Conservation (phyloP, 2,888 invertebrate genomes). For the Aethes cnicana region DNA sequence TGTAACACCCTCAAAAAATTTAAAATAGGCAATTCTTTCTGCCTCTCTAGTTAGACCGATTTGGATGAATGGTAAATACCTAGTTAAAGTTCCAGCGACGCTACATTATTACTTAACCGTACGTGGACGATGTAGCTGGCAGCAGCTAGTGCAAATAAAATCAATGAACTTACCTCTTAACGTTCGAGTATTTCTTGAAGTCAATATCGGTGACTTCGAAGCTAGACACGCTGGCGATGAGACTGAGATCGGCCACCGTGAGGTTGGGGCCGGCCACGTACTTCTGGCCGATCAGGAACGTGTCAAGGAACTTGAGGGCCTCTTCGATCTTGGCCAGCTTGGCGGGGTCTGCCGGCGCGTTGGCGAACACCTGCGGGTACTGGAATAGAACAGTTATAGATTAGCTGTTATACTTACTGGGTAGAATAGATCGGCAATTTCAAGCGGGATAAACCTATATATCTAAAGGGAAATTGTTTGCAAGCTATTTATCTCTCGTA, state of each 20-base stretch:
- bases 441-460: no score
- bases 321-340: slow-evolving; percentile 84
- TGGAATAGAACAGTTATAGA: slow-evolving; percentile 44
- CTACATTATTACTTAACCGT: no score
- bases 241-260: slow-evolving; percentile 88
- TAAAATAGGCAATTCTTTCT: no score
- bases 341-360: slow-evolving; percentile 79
- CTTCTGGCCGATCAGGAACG: slow-evolving; percentile 83
- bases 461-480: no score
- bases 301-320: slow-evolving; percentile 85
- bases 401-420: no score
- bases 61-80: no score
- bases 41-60: no score
- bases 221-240: slow-evolving; percentile 85
- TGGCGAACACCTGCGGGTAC: slow-evolving; percentile 82
- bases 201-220: slow-evolving; percentile 84
- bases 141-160: not conserved
- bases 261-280: slow-evolving; percentile 86
- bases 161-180: slow-evolving; percentile 56
- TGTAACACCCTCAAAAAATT: no score
- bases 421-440: no score
- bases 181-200: slow-evolving; percentile 83
- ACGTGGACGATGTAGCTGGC: no score
- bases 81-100: no score
- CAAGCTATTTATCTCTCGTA: no score